phyloP scores from a whole-genome alignment of 2,888 invertebrate genomes.

The Dynastes grantii region DNA sequence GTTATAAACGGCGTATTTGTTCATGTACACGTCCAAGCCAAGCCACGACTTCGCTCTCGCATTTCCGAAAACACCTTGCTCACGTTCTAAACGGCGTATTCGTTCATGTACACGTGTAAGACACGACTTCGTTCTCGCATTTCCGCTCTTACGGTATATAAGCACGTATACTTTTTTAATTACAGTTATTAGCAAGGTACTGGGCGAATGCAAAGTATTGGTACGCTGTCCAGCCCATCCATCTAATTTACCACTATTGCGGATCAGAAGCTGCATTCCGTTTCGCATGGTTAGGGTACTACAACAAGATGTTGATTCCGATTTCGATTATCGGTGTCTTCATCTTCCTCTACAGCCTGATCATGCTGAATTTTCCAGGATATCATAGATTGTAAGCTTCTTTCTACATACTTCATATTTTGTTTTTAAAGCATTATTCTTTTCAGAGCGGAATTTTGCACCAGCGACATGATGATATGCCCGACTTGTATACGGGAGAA shows the following conservation, averaged over 20 bases:
- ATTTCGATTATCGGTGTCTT: conserved; percentile 70
- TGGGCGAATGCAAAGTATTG: conserved; percentile 74
- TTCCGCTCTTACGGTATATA: no score
- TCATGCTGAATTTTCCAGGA: conserved; percentile 38
- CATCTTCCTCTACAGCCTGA: conserved; percentile 69
- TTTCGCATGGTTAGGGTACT: conserved; percentile 75
- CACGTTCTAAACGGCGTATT: no score
- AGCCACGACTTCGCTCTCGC: no score
- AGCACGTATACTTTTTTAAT: not conserved
- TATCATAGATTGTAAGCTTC: conserved; percentile 52
- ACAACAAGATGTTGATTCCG: conserved; percentile 71
- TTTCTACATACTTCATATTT: no score
- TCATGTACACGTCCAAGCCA: no score
- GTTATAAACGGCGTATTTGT: no score
- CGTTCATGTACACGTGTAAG: no score
- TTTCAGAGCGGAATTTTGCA: conserved; percentile 62
- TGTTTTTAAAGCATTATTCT: not conserved
- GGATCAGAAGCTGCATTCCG: conserved; percentile 74
- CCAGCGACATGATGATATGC: conserved; percentile 71
- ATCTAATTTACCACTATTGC: conserved; percentile 74
- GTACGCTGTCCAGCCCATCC: conserved; percentile 76
- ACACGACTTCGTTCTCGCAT: no score
- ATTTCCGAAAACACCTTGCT: no score
- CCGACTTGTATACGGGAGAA: conserved; percentile 72
- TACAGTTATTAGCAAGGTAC: conserved; percentile 59